Conservation (phyloP, 2,113 vertebrate genomes). For the Oenanthe oenanthe region DNA sequence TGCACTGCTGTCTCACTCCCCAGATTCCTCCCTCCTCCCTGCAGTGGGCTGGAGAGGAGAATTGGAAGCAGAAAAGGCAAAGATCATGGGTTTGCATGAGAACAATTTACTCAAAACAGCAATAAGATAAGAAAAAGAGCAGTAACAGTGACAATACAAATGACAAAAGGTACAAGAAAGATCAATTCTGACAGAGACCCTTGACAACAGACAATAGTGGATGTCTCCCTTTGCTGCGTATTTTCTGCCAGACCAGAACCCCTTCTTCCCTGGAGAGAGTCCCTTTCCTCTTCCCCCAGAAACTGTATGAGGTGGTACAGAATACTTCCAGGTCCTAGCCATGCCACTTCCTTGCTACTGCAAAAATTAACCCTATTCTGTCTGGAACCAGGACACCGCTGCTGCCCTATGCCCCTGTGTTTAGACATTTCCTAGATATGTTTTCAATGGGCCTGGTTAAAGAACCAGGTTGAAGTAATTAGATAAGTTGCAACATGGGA, state of each 20-base stretch:
- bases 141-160: neutral
- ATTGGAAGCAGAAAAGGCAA: neutral
- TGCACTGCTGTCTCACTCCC: fast-evolving
- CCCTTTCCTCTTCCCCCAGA: neutral
- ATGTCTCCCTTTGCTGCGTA: neutral
- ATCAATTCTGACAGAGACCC: neutral
- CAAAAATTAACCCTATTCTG: neutral
- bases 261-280: neutral
- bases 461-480: neutral
- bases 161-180: neutral
- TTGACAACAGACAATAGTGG: fast-evolving
- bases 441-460: neutral
- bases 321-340: neutral
- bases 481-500: neutral
- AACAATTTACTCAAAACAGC: neutral
- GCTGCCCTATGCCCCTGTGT: fast-evolving
- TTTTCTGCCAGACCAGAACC: fast-evolving
- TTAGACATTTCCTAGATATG: neutral
- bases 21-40: neutral
- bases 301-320: neutral
- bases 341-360: neutral
- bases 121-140: neutral
- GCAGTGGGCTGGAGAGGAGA: neutral
- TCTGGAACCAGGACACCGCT: neutral
- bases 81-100: neutral